These are phyloP conservation scores for Tachystola acroxantha DNA, from an alignment of 2,888 invertebrate genomes.

Conservation along the genomic window DNA sequence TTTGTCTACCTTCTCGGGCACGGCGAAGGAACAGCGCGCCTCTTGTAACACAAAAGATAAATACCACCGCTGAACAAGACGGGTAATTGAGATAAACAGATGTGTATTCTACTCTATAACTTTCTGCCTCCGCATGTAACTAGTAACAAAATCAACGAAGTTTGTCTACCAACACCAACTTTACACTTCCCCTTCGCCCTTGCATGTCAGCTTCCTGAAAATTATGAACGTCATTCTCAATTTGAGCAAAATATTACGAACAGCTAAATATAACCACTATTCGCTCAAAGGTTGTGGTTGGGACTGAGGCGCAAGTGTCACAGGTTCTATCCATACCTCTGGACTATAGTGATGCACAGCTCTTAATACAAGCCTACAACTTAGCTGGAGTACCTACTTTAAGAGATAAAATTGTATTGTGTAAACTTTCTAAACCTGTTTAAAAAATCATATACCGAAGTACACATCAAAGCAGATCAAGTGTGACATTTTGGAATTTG, in stretches of 20 bases:
- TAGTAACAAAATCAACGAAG: conserved; percentile 57
- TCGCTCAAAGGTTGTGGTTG: too few species aligned
- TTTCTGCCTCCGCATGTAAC: conserved; percentile 51
- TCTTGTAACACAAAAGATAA: conserved; percentile 67
- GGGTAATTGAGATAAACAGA: conserved; percentile 69
- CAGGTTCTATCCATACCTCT: too few species aligned
- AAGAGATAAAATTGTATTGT: too few species aligned
- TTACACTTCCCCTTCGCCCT: conserved; percentile 8
- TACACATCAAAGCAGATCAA: too few species aligned
- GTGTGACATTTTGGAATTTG: too few species aligned
- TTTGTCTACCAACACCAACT: conserved; percentile 41
- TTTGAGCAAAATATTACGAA: conserved; percentile 12
- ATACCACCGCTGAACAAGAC: conserved; percentile 60
- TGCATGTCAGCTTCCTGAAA: conserved; percentile 15
- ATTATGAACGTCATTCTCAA: conserved; percentile 4
- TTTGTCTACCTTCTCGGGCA: conserved; percentile 52
- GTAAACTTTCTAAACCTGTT: too few species aligned
- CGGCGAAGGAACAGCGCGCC: conserved; percentile 35
- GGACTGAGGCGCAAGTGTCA: too few species aligned
- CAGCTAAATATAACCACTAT: too few species aligned
- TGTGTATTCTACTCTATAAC: conserved; percentile 60
- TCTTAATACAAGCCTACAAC: too few species aligned
- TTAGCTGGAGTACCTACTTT: too few species aligned
- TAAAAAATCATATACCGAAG: too few species aligned
- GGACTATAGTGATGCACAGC: too few species aligned